Conservation (phyloP, 2,113 vertebrate species). For the Antidorcas marsupialis region DNA sequence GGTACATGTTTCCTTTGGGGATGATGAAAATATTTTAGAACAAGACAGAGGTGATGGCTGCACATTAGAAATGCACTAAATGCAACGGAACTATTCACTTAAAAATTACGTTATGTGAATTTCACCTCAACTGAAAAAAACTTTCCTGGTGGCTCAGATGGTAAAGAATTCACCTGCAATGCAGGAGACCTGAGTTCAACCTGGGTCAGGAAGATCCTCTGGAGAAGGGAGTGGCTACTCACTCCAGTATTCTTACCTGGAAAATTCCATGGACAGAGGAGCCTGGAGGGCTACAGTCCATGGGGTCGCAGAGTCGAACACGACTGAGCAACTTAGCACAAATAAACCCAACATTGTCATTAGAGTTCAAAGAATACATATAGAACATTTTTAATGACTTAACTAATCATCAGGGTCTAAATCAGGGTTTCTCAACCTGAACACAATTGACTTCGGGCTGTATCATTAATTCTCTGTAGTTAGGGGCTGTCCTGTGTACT, state of each 20-base stretch:
- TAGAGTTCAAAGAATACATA: not conserved
- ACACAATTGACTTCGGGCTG: not conserved
- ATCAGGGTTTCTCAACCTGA: not conserved
- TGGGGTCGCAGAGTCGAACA: not conserved
- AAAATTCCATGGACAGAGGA: not conserved
- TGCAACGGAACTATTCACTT: not conserved
- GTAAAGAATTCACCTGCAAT: not conserved
- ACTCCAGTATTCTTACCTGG: not conserved
- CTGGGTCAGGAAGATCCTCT: not conserved
- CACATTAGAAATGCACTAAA: not conserved
- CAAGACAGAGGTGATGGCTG: not conserved
- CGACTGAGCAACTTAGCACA: not conserved
- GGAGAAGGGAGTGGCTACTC: not conserved
- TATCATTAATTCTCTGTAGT: not conserved
- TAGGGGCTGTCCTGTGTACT: not conserved
- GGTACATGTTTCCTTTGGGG: not conserved
- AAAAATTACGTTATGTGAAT: not conserved
- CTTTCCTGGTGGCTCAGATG: not conserved
- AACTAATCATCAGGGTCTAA: not conserved
- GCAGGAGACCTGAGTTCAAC: not conserved
- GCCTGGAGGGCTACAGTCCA: not conserved
- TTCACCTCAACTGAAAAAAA: not conserved
- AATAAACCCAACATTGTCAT: slow-evolving; percentile 26
- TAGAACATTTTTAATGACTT: not conserved
- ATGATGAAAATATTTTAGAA: not conserved